Evolutionary conservation across 2,888 invertebrate species (phyloP), one percentile per base, ranked within the genome.

Genomic region (Opisthograptis luteolata): DNA sequence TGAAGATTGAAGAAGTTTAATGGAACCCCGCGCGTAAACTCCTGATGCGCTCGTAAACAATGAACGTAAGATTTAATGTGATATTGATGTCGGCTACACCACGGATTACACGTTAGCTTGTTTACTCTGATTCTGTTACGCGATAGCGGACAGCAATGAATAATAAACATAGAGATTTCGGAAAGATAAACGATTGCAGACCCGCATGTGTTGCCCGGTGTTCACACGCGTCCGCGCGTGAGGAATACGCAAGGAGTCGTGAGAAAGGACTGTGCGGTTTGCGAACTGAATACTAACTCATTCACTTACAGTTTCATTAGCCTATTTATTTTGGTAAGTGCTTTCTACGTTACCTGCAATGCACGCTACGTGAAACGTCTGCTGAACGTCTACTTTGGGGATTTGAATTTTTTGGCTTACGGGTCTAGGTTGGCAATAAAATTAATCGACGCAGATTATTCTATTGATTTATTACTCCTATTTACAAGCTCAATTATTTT

Each of bases 271-370:
- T 65, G 73, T 81, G 81, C 65, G 84, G 84, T 83, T 83, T 79
- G 80, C 72, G 62, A 66, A 72, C 71, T 70, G 87, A 85, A 87
- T 88, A 84, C 81, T 76, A 81, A 87, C 65, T 61, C 59, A 56
- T 56, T 73, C 76, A 87, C 86, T 87, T 82, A 72, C 85, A 62
- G 62, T 88, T 87, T 87, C 87, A 76, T 76, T 80, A 76, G 70
- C 73, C 81, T 73, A 81, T 78, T 73, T 82, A 70, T 71, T 71
- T 67, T 3, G 35, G 46, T 34, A 31, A 19, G 39, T 57, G 34
- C 57, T 59, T 60, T 55, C 51, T 54, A 48, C 46, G 47, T 44
- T 58, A 42, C 42, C 44, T 14, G 22, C 4, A 10, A 8, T 35
- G 37, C 14, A 7, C 5, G 7, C n/a, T n/a, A n/a, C n/a, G n/a